Conservation (phyloP, 2,113 vertebrate species). For the Ceuthmochares aereus region DNA sequence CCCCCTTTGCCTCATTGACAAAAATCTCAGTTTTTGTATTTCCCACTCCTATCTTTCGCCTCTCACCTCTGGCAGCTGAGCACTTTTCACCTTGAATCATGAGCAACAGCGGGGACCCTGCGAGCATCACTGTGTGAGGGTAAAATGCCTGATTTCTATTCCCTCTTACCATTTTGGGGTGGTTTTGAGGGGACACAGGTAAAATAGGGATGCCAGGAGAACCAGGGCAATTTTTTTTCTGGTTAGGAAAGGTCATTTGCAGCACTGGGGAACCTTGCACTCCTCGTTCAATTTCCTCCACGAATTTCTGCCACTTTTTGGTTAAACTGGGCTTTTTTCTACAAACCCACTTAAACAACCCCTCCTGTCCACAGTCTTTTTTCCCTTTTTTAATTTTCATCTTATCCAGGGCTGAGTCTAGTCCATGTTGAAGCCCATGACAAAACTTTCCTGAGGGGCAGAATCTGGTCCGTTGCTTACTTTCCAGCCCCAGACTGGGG, state of each 20-base stretch:
- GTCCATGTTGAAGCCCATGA: background rate
- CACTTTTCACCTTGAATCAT: background rate
- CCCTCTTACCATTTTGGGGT: background rate
- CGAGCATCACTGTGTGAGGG: background rate
- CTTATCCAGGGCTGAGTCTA: background rate
- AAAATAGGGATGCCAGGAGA: accelerated
- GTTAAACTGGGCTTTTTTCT: background rate
- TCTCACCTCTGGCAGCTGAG: background rate
- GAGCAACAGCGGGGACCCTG: background rate
- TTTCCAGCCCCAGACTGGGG: accelerated
- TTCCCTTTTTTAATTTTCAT: background rate
- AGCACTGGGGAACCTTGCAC: accelerated
- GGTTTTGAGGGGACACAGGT: accelerated
- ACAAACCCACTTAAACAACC: accelerated
- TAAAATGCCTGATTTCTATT: background rate
- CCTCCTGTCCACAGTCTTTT: background rate
- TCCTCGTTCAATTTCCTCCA: background rate
- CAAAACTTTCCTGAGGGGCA: background rate
- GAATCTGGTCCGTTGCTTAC: accelerated
- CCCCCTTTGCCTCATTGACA: background rate
- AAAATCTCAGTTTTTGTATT: background rate
- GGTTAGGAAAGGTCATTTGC: accelerated
- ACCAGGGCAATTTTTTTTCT: background rate
- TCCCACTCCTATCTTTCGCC: too few relatives aligned
- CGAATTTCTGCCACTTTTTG: background rate